These are phyloP conservation scores for Crepidodera aurea DNA, from an alignment of 2,888 invertebrate genomes.

Conservation along the genomic window DNA sequence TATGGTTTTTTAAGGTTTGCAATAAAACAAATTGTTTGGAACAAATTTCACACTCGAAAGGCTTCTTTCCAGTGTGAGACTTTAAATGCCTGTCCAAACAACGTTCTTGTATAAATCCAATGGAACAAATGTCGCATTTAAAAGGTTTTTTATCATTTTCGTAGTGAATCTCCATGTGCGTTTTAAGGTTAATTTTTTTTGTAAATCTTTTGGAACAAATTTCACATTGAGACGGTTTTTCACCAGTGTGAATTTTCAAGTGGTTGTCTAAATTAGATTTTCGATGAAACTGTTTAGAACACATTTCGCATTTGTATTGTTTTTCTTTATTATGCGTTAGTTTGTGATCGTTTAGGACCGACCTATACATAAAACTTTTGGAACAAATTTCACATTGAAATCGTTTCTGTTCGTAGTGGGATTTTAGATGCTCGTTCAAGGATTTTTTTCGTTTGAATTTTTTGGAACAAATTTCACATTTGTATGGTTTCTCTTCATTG, in stretches of 20 bases:
- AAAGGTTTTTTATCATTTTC: too few species aligned
- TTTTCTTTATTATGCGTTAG: slow-evolving; percentile 4
- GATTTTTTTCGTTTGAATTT: background rate
- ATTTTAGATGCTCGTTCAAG: background rate
- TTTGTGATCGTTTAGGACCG: background rate
- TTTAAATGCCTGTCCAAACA: slow-evolving; percentile 96
- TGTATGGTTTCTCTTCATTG: too few species aligned
- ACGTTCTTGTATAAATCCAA: background rate
- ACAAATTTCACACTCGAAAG: too few species aligned
- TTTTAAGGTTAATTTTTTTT: too few species aligned
- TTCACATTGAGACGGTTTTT: background rate
- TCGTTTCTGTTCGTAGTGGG: background rate
- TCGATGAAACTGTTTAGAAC: slow-evolving; percentile 92
- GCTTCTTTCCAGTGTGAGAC: slow-evolving; percentile 90
- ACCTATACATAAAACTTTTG: background rate
- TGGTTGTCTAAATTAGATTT: slow-evolving; percentile 97
- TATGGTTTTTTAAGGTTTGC: too few species aligned
- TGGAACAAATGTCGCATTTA: too few species aligned
- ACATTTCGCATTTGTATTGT: slow-evolving; percentile 10
- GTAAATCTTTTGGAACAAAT: slow-evolving; percentile 8
- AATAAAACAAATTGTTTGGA: too few species aligned
- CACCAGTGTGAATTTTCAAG: slow-evolving; percentile 96
- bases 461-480: background rate
- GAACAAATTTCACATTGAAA: slow-evolving; percentile 4
- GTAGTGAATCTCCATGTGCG: too few species aligned